A percentile compares a stretch with the other conserved stretches of the same genome.
Evolutionary conservation across 1,140 invertebrate genomes (phyloP).

Genomic region (Cherax destructor): DNA sequence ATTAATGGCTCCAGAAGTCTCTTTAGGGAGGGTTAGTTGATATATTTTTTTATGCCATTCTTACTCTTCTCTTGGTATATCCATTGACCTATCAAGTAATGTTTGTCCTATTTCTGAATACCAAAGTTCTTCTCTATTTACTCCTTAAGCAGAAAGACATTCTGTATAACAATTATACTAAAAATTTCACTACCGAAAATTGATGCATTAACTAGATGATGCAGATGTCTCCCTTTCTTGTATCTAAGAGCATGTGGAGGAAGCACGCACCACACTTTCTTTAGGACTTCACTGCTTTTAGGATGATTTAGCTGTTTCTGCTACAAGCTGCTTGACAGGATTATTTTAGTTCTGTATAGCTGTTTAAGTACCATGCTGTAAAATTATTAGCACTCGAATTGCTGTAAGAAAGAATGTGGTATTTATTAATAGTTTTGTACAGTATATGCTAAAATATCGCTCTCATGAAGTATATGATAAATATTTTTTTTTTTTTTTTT

Average conservation of each 20-base stretch:
- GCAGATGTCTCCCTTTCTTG: constrained; percentile 23
- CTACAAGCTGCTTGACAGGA: too few species aligned
- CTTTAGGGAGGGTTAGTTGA: constrained; percentile 61
- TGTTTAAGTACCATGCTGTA: too few species aligned
- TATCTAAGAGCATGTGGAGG: constrained; percentile 29
- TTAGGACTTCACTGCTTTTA: constrained; percentile 40
- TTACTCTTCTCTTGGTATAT: background rate
- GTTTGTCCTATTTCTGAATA: background rate
- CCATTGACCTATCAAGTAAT: background rate
- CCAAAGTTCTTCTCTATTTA: background rate
- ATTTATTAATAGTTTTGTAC: too few species aligned
- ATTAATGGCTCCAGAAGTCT: constrained; percentile 54
- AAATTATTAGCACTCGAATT: too few species aligned
- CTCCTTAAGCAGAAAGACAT: background rate
- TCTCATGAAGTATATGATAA: too few species aligned
- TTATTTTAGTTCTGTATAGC: too few species aligned
- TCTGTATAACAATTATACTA: background rate
- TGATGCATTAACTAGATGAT: background rate
- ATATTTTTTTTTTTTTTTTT: too few species aligned
- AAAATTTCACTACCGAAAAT: background rate
- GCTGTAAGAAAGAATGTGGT: too few species aligned
- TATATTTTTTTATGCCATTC: background rate
- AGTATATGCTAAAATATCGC: too few species aligned
- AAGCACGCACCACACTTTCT: background rate
- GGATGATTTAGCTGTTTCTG: too few species aligned